Conservation (phyloP, 2,797 vertebrate genomes). For the Garrulus glandarius region DNA sequence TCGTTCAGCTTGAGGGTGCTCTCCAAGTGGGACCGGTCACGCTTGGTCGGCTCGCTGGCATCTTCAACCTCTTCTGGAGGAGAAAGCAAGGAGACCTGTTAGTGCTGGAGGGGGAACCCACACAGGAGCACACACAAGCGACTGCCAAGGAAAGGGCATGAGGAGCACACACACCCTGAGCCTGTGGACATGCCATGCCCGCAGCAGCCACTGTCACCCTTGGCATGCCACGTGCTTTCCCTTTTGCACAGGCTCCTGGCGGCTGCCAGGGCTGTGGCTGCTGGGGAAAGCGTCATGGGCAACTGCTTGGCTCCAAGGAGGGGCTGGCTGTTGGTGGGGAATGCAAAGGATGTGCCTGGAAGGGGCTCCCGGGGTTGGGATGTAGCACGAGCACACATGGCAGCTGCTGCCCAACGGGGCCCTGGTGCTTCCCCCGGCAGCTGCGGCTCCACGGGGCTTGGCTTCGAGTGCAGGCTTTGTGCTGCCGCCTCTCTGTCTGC, state of each 20-base stretch:
- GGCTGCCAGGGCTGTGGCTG: neutral
- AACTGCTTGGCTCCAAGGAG: neutral
- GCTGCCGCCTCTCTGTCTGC: neutral
- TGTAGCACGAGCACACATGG: fast-evolving
- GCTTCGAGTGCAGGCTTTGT: neutral
- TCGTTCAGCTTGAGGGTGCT: constrained; percentile 88
- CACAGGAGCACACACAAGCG: neutral
- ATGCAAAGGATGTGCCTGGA: constrained; percentile 5
- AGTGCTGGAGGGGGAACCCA: neutral
- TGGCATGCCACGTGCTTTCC: fast-evolving
- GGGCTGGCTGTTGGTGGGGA: neutral
- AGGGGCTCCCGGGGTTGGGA: neutral
- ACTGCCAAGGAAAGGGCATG: neutral
- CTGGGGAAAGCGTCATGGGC: neutral
- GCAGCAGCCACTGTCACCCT: fast-evolving
- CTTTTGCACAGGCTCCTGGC: neutral
- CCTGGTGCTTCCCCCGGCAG: neutral
- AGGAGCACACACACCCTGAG: neutral
- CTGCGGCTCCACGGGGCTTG: fast-evolving
- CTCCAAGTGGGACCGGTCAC: constrained; percentile 95
- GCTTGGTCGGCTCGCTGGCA: constrained; percentile 71
- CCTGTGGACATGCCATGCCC: fast-evolving
- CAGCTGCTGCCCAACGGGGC: neutral
- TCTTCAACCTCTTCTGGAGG: constrained; percentile 82
- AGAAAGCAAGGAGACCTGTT: constrained; percentile 36